Base-by-base conservation (phyloP, 37 sponge, comb jelly and placozoan genomes). In the Geodia barretti region DNA sequence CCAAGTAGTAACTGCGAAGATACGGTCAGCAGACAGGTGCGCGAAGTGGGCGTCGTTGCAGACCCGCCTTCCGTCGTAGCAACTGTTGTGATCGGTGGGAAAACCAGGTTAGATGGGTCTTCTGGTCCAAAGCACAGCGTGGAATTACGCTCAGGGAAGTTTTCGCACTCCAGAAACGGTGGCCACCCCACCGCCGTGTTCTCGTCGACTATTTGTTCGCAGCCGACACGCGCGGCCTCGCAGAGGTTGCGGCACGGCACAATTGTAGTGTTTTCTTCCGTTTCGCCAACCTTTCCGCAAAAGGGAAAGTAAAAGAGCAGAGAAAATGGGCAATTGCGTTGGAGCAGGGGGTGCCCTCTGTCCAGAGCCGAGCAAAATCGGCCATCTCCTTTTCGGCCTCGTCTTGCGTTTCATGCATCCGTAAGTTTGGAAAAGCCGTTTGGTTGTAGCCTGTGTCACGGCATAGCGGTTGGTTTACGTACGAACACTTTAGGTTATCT, bases 241-340 rank as follows among this genome's bases (percentile, higher is more conserved):
- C 81, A 80, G 25, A 80, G 60, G 35, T 35, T 47, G 32, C 60
- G 11, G 62, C 81, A 80, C 3, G 81, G 70, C 2, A 34, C 26
- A 0, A 80, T 60, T 1, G 25, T 60, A 1, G 47, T 23, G 37
- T 26, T 19, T 20, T 17, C 31, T 21, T 58, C 20, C 11, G 32
- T 32, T 19, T 19, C 11, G 26, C 37, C 62, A 17, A 39, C 24
- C 35, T 35, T 68, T 25, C 23, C 23, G 61, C 81, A 80, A 3
- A 35, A 1, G 81, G 81, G 17, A 80, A 54, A 31, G 70, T 71
- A 47, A 71, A 80, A 28, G 64, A 61, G 63, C 81, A 80, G 24
- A 80, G 72, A 70, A 80, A 70, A 60, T 71, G 72, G 28, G 70
- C 7, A 43, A 80, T n/a, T 2, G 72, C 81, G 17, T 35, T 36